Conservation (phyloP, 2,113 vertebrate genomes). For the Damaliscus lunatus region DNA sequence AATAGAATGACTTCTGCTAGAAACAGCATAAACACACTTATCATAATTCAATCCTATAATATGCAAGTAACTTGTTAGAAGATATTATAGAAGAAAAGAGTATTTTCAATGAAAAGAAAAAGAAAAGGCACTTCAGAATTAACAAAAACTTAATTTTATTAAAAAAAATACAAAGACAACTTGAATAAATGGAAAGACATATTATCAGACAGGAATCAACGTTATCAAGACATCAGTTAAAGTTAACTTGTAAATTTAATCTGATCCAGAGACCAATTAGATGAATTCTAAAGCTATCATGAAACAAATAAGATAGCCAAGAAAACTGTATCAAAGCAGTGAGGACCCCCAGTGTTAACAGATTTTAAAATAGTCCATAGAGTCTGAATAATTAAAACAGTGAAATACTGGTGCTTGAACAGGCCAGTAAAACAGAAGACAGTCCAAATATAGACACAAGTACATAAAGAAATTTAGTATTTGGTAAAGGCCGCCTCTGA, state of each 20-base stretch:
- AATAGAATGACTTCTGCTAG: not conserved
- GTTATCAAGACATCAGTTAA: not conserved
- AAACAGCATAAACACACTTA: not conserved
- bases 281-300: not conserved
- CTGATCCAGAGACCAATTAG: not conserved
- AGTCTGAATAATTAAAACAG: not conserved
- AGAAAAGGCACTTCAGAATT: not conserved
- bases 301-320: not conserved
- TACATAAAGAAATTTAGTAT: not conserved
- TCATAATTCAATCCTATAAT: not conserved
- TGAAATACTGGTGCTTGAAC: not conserved
- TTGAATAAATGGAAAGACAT: not conserved
- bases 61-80: not conserved
- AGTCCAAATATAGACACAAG: not conserved
- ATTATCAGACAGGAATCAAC: not conserved
- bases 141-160: not conserved
- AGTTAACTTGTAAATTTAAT: constrained; percentile 11
- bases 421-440: not conserved
- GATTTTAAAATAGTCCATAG: not conserved
- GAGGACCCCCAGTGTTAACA: not conserved
- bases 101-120: constrained; percentile 12
- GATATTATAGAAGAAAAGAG: not conserved
- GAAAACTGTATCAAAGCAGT: not conserved
- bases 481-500: not conserved
- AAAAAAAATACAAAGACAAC: not conserved